A percentile compares a stretch with the other conserved stretches of the same genome.
phyloP scores from a whole-genome alignment of 2,888 invertebrate genomes.

The Syrista parreyssii region DNA sequence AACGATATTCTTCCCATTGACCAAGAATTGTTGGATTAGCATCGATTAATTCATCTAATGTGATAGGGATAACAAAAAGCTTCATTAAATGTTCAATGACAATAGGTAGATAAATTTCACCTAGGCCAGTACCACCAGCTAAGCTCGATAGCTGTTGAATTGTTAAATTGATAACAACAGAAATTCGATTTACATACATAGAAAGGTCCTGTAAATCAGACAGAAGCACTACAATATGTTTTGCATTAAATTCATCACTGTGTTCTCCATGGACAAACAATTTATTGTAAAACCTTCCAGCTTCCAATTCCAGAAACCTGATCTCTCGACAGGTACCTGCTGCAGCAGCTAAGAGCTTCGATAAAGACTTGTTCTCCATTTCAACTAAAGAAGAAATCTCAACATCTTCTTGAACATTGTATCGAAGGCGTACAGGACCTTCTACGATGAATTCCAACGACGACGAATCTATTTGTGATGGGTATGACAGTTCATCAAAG shows the following conservation, averaged over 20 bases:
- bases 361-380: constrained; percentile 85
- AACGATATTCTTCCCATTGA: constrained; percentile 84
- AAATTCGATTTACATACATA: constrained; percentile 51
- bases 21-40: constrained; percentile 70
- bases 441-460: constrained; percentile 52
- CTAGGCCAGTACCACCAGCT: constrained; percentile 35
- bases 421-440: constrained; percentile 59
- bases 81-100: constrained; percentile 73
- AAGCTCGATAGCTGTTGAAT: constrained; percentile 55
- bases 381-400: constrained; percentile 78
- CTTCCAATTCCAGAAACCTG: constrained; percentile 74
- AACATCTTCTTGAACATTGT: constrained; percentile 73
- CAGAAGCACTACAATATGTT: constrained; percentile 47
- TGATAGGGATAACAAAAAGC: constrained; percentile 74
- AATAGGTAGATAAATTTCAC: constrained; percentile 58
- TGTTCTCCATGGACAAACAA: constrained; percentile 62
- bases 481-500: constrained; percentile 66
- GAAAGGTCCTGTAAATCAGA: constrained; percentile 58
- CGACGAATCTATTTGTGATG: constrained; percentile 41
- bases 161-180: constrained; percentile 48
- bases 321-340: constrained; percentile 85
- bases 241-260: constrained; percentile 61
- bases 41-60: constrained; percentile 76
- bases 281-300: constrained; percentile 70
- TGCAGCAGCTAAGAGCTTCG: constrained; percentile 83